These are phyloP conservation scores for Ennomos quercinarius DNA, from an alignment of 2,888 invertebrate species.

Conservation along the genomic window DNA sequence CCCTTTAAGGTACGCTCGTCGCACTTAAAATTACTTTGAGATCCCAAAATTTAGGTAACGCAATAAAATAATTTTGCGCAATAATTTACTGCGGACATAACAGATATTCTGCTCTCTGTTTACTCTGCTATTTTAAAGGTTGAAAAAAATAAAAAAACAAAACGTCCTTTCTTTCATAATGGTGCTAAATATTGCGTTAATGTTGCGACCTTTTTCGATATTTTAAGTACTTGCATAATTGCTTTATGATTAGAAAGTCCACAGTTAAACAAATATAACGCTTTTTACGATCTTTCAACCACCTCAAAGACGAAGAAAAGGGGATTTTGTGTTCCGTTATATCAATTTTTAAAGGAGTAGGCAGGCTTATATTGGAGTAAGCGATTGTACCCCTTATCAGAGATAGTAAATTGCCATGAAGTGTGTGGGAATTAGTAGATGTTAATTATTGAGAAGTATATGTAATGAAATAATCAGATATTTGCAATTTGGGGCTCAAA, in stretches of 20 bases:
- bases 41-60: conserved; percentile 17
- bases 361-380: too few species aligned
- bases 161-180: too few species aligned
- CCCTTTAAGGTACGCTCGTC: too few species aligned
- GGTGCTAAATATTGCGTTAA: conserved; percentile 42
- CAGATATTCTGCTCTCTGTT: conserved; percentile 22
- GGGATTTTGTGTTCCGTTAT: too few species aligned
- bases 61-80: conserved; percentile 34
- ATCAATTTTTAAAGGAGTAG: too few species aligned
- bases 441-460: too few species aligned
- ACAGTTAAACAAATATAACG: conserved; percentile 15
- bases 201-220: conserved; percentile 47
- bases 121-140: conserved; percentile 30
- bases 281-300: conserved; percentile 1
- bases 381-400: too few species aligned
- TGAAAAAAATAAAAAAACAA: conserved; percentile 28
- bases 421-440: too few species aligned
- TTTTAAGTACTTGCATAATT: conserved; percentile 14
- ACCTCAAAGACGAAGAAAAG: not conserved
- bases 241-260: conserved; percentile 62
- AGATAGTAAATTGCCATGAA: too few species aligned
- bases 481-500: too few species aligned
- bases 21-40: too few species aligned
- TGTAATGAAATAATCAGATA: too few species aligned
- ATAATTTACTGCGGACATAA: conserved; percentile 23